Evolutionary conservation across 2,888 invertebrate species (phyloP).

Genomic region (Ochropleura leucogaster): DNA sequence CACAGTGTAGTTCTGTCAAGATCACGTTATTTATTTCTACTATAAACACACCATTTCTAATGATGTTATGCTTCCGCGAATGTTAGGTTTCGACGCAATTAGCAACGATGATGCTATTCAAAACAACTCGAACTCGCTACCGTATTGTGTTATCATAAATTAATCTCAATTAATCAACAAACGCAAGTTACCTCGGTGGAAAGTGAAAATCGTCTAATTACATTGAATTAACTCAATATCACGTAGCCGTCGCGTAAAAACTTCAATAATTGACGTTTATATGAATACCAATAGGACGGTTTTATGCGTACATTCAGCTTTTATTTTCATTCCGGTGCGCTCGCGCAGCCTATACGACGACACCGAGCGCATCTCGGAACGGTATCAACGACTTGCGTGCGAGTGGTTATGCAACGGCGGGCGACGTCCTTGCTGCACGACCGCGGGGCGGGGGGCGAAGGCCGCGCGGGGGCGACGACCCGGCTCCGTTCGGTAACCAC

Average conservation of each 20-base stretch:
- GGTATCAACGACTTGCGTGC: slow-evolving; percentile 84
- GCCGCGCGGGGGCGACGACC: slow-evolving; percentile 86
- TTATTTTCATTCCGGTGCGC: slow-evolving; percentile 77
- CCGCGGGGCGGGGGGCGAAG: slow-evolving; percentile 80
- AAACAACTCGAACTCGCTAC: slow-evolving; percentile 32
- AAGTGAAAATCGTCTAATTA: slow-evolving; percentile 70
- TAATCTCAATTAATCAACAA: slow-evolving; percentile 37
- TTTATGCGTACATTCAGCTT: slow-evolving; percentile 69
- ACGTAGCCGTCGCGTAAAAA: slow-evolving; percentile 56
- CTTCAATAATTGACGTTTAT: slow-evolving; percentile 69
- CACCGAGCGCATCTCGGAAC: slow-evolving; percentile 77
- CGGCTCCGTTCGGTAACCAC: slow-evolving; percentile 73
- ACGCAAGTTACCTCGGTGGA: slow-evolving; percentile 45
- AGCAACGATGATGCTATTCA: slow-evolving; percentile 33
- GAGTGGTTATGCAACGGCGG: slow-evolving; percentile 86
- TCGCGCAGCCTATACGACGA: slow-evolving; percentile 65
- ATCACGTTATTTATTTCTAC: slow-evolving; percentile 52
- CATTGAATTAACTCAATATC: slow-evolving; percentile 65
- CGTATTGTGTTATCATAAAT: slow-evolving; percentile 41
- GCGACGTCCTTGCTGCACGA: slow-evolving; percentile 85
- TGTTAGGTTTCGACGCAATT: slow-evolving; percentile 40
- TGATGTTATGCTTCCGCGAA: slow-evolving; percentile 53
- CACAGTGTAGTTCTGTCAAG: slow-evolving; percentile 58
- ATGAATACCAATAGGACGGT: slow-evolving; percentile 70
- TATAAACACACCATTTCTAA: slow-evolving; percentile 57